Base-by-base conservation (phyloP, 2,888 invertebrate species). In the Drosophila mimica region DNA sequence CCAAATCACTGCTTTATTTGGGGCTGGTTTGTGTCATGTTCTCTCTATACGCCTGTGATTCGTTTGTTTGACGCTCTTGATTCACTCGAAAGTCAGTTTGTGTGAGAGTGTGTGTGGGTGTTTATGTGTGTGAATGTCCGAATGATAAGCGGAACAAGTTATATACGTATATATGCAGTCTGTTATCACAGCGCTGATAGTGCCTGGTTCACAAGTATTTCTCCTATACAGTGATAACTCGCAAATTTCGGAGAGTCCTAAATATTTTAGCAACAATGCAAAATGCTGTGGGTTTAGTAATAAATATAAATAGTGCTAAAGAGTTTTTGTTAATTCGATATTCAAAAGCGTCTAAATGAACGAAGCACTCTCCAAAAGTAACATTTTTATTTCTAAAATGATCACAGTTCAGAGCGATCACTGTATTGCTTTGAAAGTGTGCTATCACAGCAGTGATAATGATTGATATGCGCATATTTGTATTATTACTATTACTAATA, bases 61-160 rank as follows among this genome's bases (percentile, higher is more conserved):
- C 57, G 51, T 64, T 58, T 61, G 59, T 52, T 30, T 30, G 31
- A 33, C 28, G 8, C 59, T 48, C 57, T 63, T 82, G 84, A 82
- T 81, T 84, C 82, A 67, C 57, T 60, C 57, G 31, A 20, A 64
- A 43, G 38, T 65, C 6, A 7, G 20, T 30, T 15, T 48, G 64
- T 48, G 28, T 30, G 31, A 13, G 38, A 30, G 57, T 54, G 5
- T 61, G 53, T 53, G n/a, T 61, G 56, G 31, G n/a, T 34, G 8
- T 65, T 46, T 25, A 36, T 61, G 48, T 40, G 25, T 51, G 43
- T 70, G 56, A 58, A 33, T 61, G 71, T 70, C 56, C 57, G 40
- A 52, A 36, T 69, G 83, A 84, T 84, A 84, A 88, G 84, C 74
- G 28, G 28, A 59, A 64, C 74, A 61, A 63, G 61, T 20, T 40